Base-by-base conservation (phyloP, 2,797 vertebrate species). In the Pitangus sulphuratus region DNA sequence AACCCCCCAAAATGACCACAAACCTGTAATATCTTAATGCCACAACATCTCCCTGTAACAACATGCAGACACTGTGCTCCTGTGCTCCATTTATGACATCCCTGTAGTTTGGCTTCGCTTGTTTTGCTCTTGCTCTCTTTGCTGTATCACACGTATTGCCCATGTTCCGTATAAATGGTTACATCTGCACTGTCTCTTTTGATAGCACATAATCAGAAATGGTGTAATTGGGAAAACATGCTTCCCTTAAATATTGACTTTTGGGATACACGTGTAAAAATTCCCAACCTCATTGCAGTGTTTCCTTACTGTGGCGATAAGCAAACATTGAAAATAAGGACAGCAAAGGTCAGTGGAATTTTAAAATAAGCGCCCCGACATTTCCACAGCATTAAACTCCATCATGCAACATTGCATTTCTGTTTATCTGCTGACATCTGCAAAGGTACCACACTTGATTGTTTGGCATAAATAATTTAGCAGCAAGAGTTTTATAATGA, bases 381-480 rank as follows among this genome's bases (percentile, higher is more conserved):
- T 96, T 97, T 97, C 96, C 95, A 95, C 86, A 89, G 93, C 89
- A 91, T 95, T 96, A 90, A 94, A 87, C 91, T 95, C 91, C 86
- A 95, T 93, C 89, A 56, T 86, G 89, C 91, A 95, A 85, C 91
- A 84, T 70, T 94, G 82, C 90, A 54, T 95, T 92, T 91, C 89
- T 95, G 84, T 95, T 96, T 96, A 83, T 86, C 86, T 97, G 93
- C 93, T 95, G 95, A 95, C 78, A 90, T 92, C 88, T 95, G 90
- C 95, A 96, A 69, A 95, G 61, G 79, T 77, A 89, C 53, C 22
- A 57, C 68, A 61, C 62, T 89, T 80, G 89, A 94, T 95, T 95
- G 95, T 94, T 96, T 80, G 79, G 83, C 91, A 91, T 97, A 96
- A 97, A 97, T 97, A 96, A 96, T 94, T 96, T 70, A 96, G 78